Base-by-base conservation (phyloP, 2,113 vertebrate genomes). In the Heterotis niloticus region DNA sequence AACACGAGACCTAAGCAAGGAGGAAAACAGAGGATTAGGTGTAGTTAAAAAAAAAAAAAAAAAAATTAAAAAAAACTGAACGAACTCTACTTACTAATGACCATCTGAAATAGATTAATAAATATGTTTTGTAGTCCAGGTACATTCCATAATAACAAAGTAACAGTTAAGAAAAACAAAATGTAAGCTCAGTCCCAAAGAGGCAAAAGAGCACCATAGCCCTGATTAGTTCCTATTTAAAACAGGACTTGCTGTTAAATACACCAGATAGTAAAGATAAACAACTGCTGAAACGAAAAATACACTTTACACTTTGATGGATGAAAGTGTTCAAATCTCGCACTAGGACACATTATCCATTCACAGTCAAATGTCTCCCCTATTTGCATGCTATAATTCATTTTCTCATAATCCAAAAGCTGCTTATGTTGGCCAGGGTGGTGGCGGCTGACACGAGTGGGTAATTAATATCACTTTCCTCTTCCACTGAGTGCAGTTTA, bases 1-100 rank as follows among this genome's bases (percentile, higher is more conserved):
- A 44, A 89, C 82, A 51, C 81, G 24, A 70, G 73, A 68, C 78
- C 84, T 92, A 91, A 89, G 91, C 89, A 93, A 89, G 90, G 28
- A 77, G 69, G 34, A 7, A 44, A 44, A 7, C n/a, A 71, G 68
- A 71, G 20, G 29, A 70, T 71, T 71, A 23, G 52, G 29, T 44
- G 52, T 17, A 71, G 28, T 69, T 20, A 64, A 65, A 52, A 4
- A 65, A 67, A 78, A 83, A 85, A 77, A 84, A 64, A 83, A 85
- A 78, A 82, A 57, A 82, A 83, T 82, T 83, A 86, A 81, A 88
- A 88, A 86, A 83, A 85, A 85, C 86, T 80, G 81, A 86, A 83
- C 82, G 83, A 75, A 74, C 83, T 85, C 60, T 24, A 23, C 23
- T 24, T 66, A 4, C 34, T 44, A 5, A 1, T 16, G 29, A 5